Base-by-base conservation (phyloP, 2,888 invertebrate genomes). In the Leucophenga maculata region DNA sequence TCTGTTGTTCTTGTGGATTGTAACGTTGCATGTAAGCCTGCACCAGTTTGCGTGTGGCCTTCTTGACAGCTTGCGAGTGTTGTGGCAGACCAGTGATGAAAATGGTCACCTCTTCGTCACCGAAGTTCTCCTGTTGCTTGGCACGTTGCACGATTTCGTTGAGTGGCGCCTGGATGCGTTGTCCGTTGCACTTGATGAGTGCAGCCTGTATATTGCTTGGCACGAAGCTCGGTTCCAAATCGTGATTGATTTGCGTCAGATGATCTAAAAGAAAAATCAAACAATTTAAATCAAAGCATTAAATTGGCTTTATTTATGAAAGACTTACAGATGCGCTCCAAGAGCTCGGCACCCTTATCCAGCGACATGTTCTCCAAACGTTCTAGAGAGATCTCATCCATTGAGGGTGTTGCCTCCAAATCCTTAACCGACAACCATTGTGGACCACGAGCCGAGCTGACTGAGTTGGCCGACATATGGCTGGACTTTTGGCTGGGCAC, bases 11-110 rank as follows among this genome's bases (percentile, higher is more conserved):
- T 60, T 81, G 75, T 22, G 78, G 76, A 52, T 84, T 79, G 73
- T 86, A 86, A 11, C 87, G 87, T 65, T 82, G 77, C 46, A 82
- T 72, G 18, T 87, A 88, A 39, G 88, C 86, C 39, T 86, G 69
- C 11, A 87, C 74, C 44, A 87, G 39, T 67, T 85, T 78, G 32
- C 76, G 72, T 50, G 82, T 79, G 20, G 87, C 85, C 74, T 88
- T 86, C 31, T 71, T 70, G 9, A 79, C 80, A 3, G 79, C 72
- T 69, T 71, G 70, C 72, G 73, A 79, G 44, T 62, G 72, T 48
- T 80, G 74, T 65, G 86, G 86, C 59, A 86, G 60, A 26, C 87
- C 87, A 62, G 86, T 82, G n/a, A 87, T 82, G 74, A 83, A 83
- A 65, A 87, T 55, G 22, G 14, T 55, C 8, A 26, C 55, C 14